Evolutionary conservation across 2,888 invertebrate genomes (phyloP).

Genomic region (Lagria hirta): DNA sequence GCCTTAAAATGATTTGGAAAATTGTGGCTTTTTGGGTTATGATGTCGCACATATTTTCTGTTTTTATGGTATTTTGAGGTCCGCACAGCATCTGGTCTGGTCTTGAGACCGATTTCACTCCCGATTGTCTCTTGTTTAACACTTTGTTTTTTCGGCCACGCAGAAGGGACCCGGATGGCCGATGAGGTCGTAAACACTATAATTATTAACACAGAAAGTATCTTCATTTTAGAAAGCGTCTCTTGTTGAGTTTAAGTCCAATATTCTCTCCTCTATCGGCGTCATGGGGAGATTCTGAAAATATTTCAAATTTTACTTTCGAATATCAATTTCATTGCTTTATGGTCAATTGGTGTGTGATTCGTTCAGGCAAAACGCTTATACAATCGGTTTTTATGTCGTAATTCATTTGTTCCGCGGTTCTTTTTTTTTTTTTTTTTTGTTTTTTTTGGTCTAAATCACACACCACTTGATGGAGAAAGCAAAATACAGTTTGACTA

Average conservation of each 20-base stretch:
- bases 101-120: conserved; percentile 15
- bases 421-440: no score
- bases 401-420: conserved; percentile 22
- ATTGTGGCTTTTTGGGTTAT: conserved; percentile 4
- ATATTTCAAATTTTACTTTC: no score
- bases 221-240: conserved; percentile 37
- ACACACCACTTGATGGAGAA: no score
- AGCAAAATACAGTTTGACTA: no score
- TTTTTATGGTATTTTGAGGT: conserved; percentile 7
- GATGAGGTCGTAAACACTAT: conserved; percentile 28
- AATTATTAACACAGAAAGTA: conserved; percentile 28
- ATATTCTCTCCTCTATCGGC: no score
- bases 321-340: no score
- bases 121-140: conserved; percentile 1
- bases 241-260: conserved; percentile 15
- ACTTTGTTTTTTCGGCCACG: conserved; percentile 27
- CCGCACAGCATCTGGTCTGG: conserved; percentile 10
- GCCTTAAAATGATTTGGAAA: conserved; percentile 10
- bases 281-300: no score
- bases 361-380: conserved; percentile 12
- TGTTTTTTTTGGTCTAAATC: no score
- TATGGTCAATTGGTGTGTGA: conserved; percentile 6
- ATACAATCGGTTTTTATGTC: conserved; percentile 9
- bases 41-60: conserved; percentile 11
- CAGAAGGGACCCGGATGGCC: conserved; percentile 32